Percentiles rank a stretch among this genome's conserved stretches.
Evolutionary conservation across 2,888 invertebrate species (phyloP).

Genomic region (Cremastobaeus sp.): DNA sequence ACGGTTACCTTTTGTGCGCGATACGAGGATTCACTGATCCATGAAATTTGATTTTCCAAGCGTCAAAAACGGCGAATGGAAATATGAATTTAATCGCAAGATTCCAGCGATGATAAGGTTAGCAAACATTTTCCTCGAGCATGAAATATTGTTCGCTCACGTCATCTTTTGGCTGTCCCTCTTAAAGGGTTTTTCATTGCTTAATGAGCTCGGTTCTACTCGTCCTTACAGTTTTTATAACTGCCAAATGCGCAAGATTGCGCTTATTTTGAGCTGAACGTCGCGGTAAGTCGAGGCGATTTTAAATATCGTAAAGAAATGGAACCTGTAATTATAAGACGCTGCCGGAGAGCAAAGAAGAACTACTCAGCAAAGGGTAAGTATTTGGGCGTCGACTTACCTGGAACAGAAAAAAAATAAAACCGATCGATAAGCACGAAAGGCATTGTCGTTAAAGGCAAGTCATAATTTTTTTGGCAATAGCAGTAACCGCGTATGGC

Average conservation of each 20-base stretch:
- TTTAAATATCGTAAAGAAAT: conserved; percentile 28
- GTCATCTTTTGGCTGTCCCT: conserved; percentile 3
- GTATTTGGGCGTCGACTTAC: conserved; percentile 61
- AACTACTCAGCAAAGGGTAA: conserved; percentile 38
- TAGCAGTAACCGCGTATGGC: conserved; percentile 60
- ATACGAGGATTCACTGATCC: too few species aligned
- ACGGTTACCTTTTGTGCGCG: too few species aligned
- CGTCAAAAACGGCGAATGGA: neutral
- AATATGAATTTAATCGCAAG: conserved; percentile 24
- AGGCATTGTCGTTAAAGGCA: conserved; percentile 55
- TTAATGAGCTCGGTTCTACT: conserved; percentile 34
- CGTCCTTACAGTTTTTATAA: conserved; percentile 33
- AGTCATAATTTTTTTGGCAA: conserved; percentile 56
- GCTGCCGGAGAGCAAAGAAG: conserved; percentile 37
- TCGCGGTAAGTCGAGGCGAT: conserved; percentile 24
- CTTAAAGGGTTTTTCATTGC: conserved; percentile 18
- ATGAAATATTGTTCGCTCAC: neutral
- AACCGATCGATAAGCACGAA: conserved; percentile 56
- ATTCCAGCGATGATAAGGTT: conserved; percentile 19
- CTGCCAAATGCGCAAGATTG: conserved; percentile 18
- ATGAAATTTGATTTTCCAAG: conserved; percentile 1
- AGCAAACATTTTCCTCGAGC: conserved; percentile 22
- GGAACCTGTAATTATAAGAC: conserved; percentile 41
- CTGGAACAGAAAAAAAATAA: conserved; percentile 63
- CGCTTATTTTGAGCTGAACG: conserved; percentile 33